Evolutionary conservation across 2,888 invertebrate genomes (phyloP), one percentile per base, ranked within the genome.

Genomic region (Rhingia campestris): DNA sequence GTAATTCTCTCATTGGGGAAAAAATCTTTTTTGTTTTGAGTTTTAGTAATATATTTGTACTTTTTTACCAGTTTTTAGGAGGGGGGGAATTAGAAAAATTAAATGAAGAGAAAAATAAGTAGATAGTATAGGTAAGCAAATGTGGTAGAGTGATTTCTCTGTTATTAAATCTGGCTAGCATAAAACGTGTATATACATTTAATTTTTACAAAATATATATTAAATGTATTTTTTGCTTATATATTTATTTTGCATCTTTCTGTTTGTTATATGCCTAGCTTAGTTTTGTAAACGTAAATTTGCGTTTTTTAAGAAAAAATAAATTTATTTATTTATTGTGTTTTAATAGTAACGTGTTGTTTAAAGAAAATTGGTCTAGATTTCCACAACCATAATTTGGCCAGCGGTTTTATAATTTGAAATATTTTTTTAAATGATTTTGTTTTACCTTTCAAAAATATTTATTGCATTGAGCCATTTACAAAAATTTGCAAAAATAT

Each of bases 21-120:
- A 53, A 56, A 58, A 63, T 74, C 39, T 5, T 66, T 66, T 80
- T 67, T 74, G 35, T 66, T 63, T 58, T 77, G 30, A 81, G 39
- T 49, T 70, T 73, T 72, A 47, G 54, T 73, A 63, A 76, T 77
- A 86, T 76, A 81, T 86, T 81, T 86, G 81, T 86, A 81, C 81
- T 86, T 86, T 79, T 82, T 86, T 86, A 81, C 69, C 81, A 77
- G 81, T 86, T 87, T 87, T 85, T 74, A 86, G 69, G 77, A 70
- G 77, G 35, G 45, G 37, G 39, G 5, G 4, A 30, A 47, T 53
- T 39, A 58, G 6, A 12, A 53, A 14, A 5, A 6, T 14, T 6
- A 53, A 72, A 9, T 9, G 6, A 56, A 35, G 14, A 56, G n/a
- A 10, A 30, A 58, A 70, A 41, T 53, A 14, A 49, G 33, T 1